Conservation (phyloP, 2,797 vertebrate genomes). For the Argyrosomus regius region DNA sequence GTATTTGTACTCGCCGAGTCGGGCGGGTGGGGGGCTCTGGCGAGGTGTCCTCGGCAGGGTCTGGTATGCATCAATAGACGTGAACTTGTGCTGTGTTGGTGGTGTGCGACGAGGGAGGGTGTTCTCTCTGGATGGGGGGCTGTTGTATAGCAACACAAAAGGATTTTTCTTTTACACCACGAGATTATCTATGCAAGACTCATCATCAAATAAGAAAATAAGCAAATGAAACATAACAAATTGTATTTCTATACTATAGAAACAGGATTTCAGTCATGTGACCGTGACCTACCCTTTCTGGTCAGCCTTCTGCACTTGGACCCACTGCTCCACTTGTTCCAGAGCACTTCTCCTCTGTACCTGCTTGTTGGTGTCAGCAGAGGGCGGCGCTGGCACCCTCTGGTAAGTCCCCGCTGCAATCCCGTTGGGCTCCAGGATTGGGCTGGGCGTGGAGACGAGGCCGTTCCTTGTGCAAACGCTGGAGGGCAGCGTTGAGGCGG, state of each 20-base stretch:
- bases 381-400: constrained; percentile 81
- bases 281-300: constrained; percentile 75
- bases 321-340: constrained; percentile 94
- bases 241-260: background rate
- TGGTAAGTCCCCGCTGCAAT: constrained; percentile 85
- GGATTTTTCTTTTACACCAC: background rate
- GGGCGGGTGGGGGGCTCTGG: constrained; percentile 86
- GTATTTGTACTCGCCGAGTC: constrained; percentile 94
- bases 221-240: background rate
- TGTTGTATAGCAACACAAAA: constrained; percentile 43
- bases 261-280: no score
- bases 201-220: background rate
- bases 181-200: background rate
- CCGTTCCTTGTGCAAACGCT: constrained; percentile 88
- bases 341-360: constrained; percentile 88
- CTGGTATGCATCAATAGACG: constrained; percentile 88
- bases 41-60: constrained; percentile 91
- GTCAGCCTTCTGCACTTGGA: constrained; percentile 92
- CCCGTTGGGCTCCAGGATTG: constrained; percentile 91
- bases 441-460: constrained; percentile 81
- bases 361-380: constrained; percentile 82
- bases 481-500: constrained; percentile 76
- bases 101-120: constrained; percentile 89
- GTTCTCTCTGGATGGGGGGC: constrained; percentile 84
- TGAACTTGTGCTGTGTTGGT: constrained; percentile 83